Conservation (phyloP, 2,797 vertebrate species). For the Trachops cirrhosus region DNA sequence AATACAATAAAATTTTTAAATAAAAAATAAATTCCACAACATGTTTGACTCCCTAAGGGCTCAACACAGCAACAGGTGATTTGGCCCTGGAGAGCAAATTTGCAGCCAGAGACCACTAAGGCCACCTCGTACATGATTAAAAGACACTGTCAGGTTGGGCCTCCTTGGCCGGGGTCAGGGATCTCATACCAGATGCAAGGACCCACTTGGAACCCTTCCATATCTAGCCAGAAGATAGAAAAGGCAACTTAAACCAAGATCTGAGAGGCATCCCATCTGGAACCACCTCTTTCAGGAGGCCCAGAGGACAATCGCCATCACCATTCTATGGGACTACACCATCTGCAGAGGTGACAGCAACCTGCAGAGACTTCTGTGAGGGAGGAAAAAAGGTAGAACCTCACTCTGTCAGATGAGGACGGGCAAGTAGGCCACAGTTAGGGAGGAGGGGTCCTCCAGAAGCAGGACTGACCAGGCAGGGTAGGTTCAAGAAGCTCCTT, state of each 20-base stretch:
- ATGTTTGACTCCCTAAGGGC: neutral
- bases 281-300: slow-evolving; percentile 15
- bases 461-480: neutral
- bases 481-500: neutral
- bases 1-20: neutral
- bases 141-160: neutral
- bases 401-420: neutral
- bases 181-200: neutral
- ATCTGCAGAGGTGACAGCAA: slow-evolving; percentile 44
- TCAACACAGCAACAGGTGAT: neutral
- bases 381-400: neutral
- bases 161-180: neutral
- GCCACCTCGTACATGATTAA: neutral
- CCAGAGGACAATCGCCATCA: neutral
- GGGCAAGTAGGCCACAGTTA: neutral
- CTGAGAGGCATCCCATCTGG: neutral
- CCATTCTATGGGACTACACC: neutral
- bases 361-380: slow-evolving; percentile 30
- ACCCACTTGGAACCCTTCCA: neutral
- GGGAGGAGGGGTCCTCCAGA: neutral
- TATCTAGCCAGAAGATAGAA: neutral
- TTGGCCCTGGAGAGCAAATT: neutral
- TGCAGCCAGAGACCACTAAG: neutral
- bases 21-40: neutral
- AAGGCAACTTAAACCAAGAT: neutral